These are phyloP conservation scores for Melanocharis versteri DNA, from an alignment of 2,113 vertebrate species.

Conservation along the genomic window DNA sequence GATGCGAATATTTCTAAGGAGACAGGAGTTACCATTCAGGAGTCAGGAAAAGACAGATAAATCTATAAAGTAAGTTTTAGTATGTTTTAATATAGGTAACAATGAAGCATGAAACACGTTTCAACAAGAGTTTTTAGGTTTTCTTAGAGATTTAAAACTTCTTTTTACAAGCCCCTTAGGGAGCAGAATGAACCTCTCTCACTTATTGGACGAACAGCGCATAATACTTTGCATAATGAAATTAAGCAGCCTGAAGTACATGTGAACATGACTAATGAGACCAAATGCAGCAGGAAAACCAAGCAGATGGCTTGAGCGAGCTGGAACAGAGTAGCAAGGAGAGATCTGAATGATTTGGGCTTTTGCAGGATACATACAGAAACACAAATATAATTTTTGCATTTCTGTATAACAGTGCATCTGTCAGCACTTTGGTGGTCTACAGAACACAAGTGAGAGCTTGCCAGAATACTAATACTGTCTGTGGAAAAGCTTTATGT, in stretches of 20 bases:
- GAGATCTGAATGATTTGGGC: not conserved
- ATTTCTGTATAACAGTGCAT: not conserved
- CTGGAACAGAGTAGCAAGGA: constrained; percentile 4
- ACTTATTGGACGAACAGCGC: constrained; percentile 42
- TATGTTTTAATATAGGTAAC: not conserved
- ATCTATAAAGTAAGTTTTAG: not conserved
- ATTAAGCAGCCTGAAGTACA: constrained; percentile 62
- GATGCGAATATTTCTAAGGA: not conserved
- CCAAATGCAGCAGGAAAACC: constrained; percentile 48
- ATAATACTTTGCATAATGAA: constrained; percentile 51
- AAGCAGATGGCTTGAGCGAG: constrained; percentile 32
- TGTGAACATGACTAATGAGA: constrained; percentile 55
- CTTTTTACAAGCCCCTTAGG: constrained; percentile 33
- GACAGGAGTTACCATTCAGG: not conserved
- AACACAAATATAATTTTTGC: constrained; percentile 21
- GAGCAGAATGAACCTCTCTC: constrained; percentile 3
- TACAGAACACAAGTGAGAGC: not conserved
- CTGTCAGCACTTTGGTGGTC: not conserved
- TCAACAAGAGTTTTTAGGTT: constrained; percentile 30
- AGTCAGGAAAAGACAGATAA: not conserved
- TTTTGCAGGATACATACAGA: not conserved
- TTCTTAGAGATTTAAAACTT: constrained; percentile 24
- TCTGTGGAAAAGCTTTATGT: not conserved
- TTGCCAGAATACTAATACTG: not conserved
- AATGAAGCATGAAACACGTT: constrained; percentile 9